A percentile compares a stretch with the other conserved stretches of the same genome.
Evolutionary conservation across 2,888 invertebrate genomes (phyloP).

Genomic region (Nomada ferruginata): DNA sequence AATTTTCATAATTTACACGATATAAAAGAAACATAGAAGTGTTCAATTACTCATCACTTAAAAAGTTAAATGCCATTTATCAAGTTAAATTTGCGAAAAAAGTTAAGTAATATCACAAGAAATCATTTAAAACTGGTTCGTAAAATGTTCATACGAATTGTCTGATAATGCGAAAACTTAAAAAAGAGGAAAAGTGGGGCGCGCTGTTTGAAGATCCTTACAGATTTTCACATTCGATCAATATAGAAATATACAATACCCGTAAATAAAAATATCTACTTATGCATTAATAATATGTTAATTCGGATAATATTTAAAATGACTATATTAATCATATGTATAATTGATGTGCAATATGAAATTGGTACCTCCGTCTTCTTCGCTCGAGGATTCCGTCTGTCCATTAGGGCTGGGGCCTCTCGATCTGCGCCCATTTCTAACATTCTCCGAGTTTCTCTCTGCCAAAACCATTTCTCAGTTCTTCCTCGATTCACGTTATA

Average conservation of each 20-base stretch:
- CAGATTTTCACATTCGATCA: constrained; percentile 62
- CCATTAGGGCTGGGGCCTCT: constrained; percentile 96
- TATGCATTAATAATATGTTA: not conserved
- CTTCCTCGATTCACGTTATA: constrained; percentile 21
- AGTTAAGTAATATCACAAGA: not conserved
- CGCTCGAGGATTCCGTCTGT: constrained; percentile 93
- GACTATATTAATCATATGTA: constrained; percentile 23
- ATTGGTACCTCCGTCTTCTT: constrained; percentile 92
- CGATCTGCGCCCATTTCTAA: constrained; percentile 94
- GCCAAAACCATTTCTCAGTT: constrained; percentile 90
- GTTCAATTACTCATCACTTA: not conserved
- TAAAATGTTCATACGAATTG: constrained; percentile 36
- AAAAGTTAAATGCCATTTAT: too few species aligned
- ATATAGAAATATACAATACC: constrained; percentile 53
- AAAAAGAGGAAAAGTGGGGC: constrained; percentile 72
- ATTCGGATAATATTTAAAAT: not conserved
- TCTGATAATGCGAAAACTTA: constrained; percentile 46
- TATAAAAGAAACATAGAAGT: not conserved
- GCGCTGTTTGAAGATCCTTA: constrained; percentile 76
- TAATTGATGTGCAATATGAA: constrained; percentile 52
- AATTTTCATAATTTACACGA: constrained; percentile 16
- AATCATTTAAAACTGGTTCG: constrained; percentile 22
- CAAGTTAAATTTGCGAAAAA: not conserved
- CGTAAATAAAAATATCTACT: constrained; percentile 17
- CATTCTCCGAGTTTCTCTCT: constrained; percentile 92